Percentiles rank a stretch among this genome's conserved stretches.
Evolutionary conservation across 1,140 invertebrate species (phyloP).

Genomic region (Orchestia grillus): DNA sequence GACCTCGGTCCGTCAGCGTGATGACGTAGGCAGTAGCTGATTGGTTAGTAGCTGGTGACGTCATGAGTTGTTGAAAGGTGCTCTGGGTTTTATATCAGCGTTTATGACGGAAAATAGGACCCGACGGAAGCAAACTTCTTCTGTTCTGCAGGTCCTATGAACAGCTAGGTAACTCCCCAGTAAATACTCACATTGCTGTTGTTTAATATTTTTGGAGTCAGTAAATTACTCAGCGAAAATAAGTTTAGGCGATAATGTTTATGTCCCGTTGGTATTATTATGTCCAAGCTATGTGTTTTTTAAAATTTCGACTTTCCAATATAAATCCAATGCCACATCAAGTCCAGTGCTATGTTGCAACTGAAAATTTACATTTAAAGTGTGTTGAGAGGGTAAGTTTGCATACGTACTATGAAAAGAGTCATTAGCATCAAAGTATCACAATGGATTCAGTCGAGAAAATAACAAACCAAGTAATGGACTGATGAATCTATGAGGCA

Average conservation of each 20-base stretch:
- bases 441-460: neutral
- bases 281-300: too few species aligned
- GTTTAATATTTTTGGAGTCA: neutral
- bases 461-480: neutral
- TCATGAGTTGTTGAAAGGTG: neutral
- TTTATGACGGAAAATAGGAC: neutral
- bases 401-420: neutral
- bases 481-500: too few species aligned
- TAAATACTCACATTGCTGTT: neutral
- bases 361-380: neutral
- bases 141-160: neutral
- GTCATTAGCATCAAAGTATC: neutral
- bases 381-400: neutral
- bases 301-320: too few species aligned
- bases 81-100: neutral
- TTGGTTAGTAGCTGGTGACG: slow-evolving; percentile 2
- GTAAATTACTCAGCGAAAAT: too few species aligned
- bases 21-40: slow-evolving; percentile 28
- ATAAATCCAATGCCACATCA: too few species aligned
- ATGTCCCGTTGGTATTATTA: too few species aligned
- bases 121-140: neutral
- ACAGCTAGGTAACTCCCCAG: neutral
- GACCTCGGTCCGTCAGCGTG: neutral
- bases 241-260: too few species aligned
- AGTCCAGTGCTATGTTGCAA: neutral